phyloP scores from a whole-genome alignment of 1,140 invertebrate species.

The Penaeus vannamei region DNA sequence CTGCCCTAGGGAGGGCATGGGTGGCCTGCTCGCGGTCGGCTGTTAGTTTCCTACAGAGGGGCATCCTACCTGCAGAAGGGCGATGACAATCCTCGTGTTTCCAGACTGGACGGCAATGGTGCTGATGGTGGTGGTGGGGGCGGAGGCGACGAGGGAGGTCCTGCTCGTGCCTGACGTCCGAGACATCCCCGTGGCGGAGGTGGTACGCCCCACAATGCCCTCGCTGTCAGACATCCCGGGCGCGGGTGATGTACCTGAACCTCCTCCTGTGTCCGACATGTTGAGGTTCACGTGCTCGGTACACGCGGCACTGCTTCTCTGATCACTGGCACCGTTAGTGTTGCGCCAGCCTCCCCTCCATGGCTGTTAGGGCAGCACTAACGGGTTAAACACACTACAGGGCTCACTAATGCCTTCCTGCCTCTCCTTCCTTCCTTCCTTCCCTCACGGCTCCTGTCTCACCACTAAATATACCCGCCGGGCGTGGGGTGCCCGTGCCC shows the following conservation, averaged over 20 bases:
- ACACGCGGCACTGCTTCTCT: slow-evolving; percentile 18
- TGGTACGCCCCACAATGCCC: slow-evolving; percentile 47
- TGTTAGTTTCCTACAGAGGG: background rate
- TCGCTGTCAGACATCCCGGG: slow-evolving; percentile 65
- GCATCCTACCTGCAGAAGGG: slow-evolving; percentile 86
- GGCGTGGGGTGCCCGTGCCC: slow-evolving; percentile 28
- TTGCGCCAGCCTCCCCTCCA: slow-evolving; percentile 48
- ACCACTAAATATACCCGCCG: slow-evolving; percentile 64
- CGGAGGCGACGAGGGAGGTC: slow-evolving; percentile 66
- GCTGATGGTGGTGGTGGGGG: slow-evolving; percentile 85
- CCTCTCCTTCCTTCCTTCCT: slow-evolving; percentile 61
- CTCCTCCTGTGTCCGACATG: slow-evolving; percentile 61
- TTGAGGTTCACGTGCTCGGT: slow-evolving; percentile 38
- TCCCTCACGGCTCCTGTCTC: slow-evolving; percentile 62
- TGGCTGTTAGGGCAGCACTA: slow-evolving; percentile 59
- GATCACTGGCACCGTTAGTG: slow-evolving; percentile 24
- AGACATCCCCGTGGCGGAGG: slow-evolving; percentile 58
- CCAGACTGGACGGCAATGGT: slow-evolving; percentile 93
- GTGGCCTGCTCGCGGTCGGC: background rate
- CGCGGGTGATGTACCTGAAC: slow-evolving; percentile 55
- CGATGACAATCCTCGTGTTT: slow-evolving; percentile 88
- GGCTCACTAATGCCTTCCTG: slow-evolving; percentile 55
- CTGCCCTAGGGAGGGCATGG: background rate
- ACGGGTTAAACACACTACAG: slow-evolving; percentile 41
- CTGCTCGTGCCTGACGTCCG: slow-evolving; percentile 62